Evolutionary conservation across 2,113 vertebrate species (phyloP).

Genomic region (Camelus bactrianus): DNA sequence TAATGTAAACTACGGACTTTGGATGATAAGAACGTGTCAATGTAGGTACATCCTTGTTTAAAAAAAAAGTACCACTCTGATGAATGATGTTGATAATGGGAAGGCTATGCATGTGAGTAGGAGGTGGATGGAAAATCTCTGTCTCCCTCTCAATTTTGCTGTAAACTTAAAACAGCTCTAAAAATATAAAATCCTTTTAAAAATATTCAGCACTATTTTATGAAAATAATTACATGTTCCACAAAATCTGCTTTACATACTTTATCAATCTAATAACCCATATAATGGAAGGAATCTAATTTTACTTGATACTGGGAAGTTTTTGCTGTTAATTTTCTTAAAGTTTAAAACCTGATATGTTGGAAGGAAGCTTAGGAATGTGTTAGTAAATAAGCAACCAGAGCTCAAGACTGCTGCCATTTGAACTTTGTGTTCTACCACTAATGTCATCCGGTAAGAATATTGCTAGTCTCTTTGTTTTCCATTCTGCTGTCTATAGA

Average conservation of each 20-base stretch:
- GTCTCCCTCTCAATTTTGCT: not conserved
- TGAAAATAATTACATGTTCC: not conserved
- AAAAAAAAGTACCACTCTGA: not conserved
- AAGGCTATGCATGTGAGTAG: not conserved
- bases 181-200: not conserved
- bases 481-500: not conserved
- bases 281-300: not conserved
- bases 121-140: not conserved
- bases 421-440: not conserved
- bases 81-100: not conserved
- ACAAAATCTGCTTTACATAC: not conserved
- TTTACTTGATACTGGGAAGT: not conserved
- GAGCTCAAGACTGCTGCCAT: slow-evolving; percentile 1
- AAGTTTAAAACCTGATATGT: slow-evolving; percentile 1
- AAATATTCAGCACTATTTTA: not conserved
- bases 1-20: not conserved
- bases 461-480: not conserved
- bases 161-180: not conserved
- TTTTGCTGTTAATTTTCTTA: not conserved
- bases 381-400: not conserved
- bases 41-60: not conserved
- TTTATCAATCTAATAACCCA: not conserved
- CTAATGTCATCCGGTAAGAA: not conserved
- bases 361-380: not conserved
- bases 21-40: not conserved